Evolutionary conservation across 2,797 vertebrate genomes (phyloP), one percentile per base, ranked within the genome.

Genomic region (Enteromius radiatus): DNA sequence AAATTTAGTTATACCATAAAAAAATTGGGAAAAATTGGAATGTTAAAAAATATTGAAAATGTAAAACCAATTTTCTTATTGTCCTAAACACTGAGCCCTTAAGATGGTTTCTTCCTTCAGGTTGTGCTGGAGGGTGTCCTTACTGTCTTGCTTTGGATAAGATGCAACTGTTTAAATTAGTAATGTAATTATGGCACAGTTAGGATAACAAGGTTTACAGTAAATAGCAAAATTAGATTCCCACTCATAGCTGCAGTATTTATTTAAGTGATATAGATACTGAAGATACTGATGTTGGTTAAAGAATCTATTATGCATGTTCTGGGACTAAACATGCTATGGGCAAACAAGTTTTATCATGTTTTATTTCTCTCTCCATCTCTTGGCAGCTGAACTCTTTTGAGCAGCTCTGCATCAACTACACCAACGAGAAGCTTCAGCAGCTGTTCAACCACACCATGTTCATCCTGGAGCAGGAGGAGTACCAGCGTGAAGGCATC

Each of bases 381-480:
- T 54, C 5, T 54, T 69, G 84, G 56, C 6, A 97, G 97, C 84
- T 87, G 33, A 98, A 98, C 90, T 98, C 97, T 0, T 98, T 97
- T 65, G 97, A 98, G 90, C 97, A 98, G 91, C 92, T 98, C 26
- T 98, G 97, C 88, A 98, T 98, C 90, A 98, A 98, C 90, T 98
- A 97, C 92, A 98, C 97, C 84, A 98, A 98, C 14, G 97, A 98
- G 92, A 97, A 96, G 74, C 96, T 98, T 63, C 97, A 98, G 93
- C 97, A 98, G 93, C 95, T 98, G 82, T 98, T 98, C 95, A 98
- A 98, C 92, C 96, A 98, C 93, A 98, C 97, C 85, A 98, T 98
- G 97, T 98, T 98, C 91, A 89, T 98, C 89, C 19, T 98, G 93
- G 97, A 98, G 89, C 97, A 98, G 90, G 97, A 98, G 87, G 97